These are phyloP conservation scores for Myripristis murdjan DNA, from an alignment of 2,797 vertebrate genomes.

Conservation along the genomic window DNA sequence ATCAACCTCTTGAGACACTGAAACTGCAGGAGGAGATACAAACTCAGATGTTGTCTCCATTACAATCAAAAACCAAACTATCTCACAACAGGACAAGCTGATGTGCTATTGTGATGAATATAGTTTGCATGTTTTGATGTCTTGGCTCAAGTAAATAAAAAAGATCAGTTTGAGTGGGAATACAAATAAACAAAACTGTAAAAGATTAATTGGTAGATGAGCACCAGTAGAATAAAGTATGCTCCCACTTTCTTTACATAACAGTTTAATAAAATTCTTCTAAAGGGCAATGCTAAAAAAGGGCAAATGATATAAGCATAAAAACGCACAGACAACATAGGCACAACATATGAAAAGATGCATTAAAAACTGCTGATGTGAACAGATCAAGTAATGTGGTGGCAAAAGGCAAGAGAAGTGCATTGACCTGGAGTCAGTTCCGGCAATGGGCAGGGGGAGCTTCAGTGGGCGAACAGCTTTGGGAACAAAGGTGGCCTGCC, in stretches of 20 bases:
- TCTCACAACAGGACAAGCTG: background rate
- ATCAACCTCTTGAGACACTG: conserved; percentile 47
- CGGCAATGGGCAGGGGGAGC: too few species aligned
- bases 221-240: too few species aligned
- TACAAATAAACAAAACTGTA: background rate
- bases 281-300: too few species aligned
- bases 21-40: conserved; percentile 21
- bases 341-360: too few species aligned
- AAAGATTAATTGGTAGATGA: background rate
- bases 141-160: background rate
- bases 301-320: too few species aligned
- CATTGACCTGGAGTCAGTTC: too few species aligned
- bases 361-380: too few species aligned
- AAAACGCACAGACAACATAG: too few species aligned
- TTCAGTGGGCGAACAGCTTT: too few species aligned
- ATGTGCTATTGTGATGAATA: conserved; percentile 20
- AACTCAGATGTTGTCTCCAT: conserved; percentile 28
- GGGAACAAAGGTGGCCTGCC: too few species aligned
- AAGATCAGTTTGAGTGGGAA: background rate
- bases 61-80: conserved; percentile 16
- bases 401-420: too few species aligned
- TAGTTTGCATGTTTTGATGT: conserved; percentile 2
- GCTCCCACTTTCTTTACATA: background rate
- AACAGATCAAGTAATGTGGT: too few species aligned
- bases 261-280: conserved; percentile 3